Conservation (phyloP, 2,113 vertebrate species). For the Heterotilapia buettikoferi region DNA sequence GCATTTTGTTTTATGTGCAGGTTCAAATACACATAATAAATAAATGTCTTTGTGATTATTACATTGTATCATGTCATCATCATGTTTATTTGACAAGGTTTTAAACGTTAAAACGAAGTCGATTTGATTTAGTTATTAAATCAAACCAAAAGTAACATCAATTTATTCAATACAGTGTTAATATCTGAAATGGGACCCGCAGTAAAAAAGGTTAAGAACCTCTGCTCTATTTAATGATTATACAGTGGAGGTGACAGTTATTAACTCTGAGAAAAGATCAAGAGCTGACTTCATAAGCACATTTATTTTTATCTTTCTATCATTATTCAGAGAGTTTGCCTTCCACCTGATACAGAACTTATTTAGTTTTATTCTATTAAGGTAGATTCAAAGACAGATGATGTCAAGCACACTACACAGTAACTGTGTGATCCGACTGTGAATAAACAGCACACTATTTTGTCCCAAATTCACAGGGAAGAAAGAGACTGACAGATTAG, state of each 20-base stretch:
- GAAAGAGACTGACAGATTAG: not conserved
- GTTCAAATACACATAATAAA: not conserved
- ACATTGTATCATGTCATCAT: not conserved
- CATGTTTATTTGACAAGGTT: not conserved
- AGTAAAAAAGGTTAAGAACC: not conserved
- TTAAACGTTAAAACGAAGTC: rapidly evolving
- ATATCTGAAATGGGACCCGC: not conserved
- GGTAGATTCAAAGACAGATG: not conserved
- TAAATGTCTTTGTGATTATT: not conserved
- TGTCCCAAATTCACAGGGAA: not conserved
- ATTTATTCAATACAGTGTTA: not conserved
- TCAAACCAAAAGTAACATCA: not conserved
- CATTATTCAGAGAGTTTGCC: not conserved
- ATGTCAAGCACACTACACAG: not conserved
- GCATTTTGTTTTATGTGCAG: not conserved
- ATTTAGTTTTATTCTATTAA: not conserved
- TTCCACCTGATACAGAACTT: not conserved
- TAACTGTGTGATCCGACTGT: rapidly evolving
- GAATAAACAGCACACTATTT: not conserved
- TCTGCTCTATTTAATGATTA: not conserved
- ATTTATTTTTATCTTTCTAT: not conserved
- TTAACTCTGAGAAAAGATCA: not conserved
- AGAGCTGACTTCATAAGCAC: not conserved
- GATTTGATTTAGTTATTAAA: not conserved
- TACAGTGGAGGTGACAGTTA: not conserved